A percentile compares a stretch with the other conserved stretches of the same genome.
Evolutionary conservation across 2,797 vertebrate species (phyloP).

Genomic region (Epinephelus awoara): DNA sequence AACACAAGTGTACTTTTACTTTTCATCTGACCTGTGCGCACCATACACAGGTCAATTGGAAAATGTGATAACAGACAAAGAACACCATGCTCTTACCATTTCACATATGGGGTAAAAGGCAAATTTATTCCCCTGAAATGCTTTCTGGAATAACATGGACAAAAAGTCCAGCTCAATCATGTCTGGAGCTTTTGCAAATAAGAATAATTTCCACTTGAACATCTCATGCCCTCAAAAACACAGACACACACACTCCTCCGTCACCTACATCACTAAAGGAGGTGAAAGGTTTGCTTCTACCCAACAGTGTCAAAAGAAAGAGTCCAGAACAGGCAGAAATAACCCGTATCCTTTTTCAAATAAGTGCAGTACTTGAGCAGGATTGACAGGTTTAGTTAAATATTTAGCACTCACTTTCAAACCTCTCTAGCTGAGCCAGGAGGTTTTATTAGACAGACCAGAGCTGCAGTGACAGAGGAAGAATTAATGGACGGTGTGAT

Average conservation of each 20-base stretch:
- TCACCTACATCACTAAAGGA: slow-evolving; percentile 26
- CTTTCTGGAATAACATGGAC: neutral
- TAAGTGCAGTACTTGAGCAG: slow-evolving; percentile 33
- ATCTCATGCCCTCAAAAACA: neutral
- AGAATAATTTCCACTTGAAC: neutral
- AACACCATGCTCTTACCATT: slow-evolving; percentile 1
- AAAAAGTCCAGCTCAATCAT: slow-evolving; percentile 13
- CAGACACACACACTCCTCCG: slow-evolving; percentile 6
- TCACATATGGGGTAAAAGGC: slow-evolving; percentile 23
- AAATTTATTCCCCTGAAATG: neutral
- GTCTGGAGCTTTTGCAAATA: slow-evolving; percentile 7
- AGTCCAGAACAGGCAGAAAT: slow-evolving; percentile 32
- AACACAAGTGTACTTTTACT: neutral
- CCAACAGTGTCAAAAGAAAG: slow-evolving; percentile 17
- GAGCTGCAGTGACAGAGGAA: slow-evolving; percentile 32
- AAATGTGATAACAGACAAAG: slow-evolving; percentile 19
- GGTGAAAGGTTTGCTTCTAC: slow-evolving; percentile 21
- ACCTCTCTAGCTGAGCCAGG: slow-evolving; percentile 22
- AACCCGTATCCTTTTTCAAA: slow-evolving; percentile 36
- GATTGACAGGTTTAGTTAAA: slow-evolving; percentile 55
- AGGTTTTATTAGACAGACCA: slow-evolving; percentile 37
- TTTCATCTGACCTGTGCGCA: slow-evolving; percentile 22
- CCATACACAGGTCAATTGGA: neutral
- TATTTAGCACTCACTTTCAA: slow-evolving; percentile 53
- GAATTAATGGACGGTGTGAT: slow-evolving; percentile 60